These are phyloP conservation scores for Hemiprocne comata DNA, from an alignment of 2,113 vertebrate genomes.

Conservation along the genomic window DNA sequence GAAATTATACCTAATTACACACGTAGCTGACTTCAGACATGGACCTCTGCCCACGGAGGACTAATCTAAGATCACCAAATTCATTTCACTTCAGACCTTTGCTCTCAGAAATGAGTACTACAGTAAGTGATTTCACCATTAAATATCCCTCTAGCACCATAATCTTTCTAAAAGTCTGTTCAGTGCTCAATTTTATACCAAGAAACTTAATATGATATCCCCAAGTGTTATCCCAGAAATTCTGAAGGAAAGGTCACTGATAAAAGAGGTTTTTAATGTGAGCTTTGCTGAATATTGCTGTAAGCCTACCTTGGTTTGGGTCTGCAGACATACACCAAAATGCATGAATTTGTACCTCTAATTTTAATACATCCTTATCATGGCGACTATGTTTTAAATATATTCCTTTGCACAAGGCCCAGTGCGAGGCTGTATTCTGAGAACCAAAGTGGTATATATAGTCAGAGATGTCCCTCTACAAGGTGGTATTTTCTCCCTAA, in stretches of 20 bases:
- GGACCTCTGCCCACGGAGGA: conserved; percentile 43
- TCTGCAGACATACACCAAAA: conserved; percentile 39
- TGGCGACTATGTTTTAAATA: background rate
- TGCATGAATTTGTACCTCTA: conserved; percentile 28
- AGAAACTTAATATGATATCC: conserved; percentile 43
- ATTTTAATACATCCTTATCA: conserved; percentile 40
- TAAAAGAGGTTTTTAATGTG: conserved; percentile 14
- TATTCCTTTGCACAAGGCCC: background rate
- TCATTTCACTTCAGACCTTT: conserved; percentile 64
- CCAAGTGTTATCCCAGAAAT: conserved; percentile 54
- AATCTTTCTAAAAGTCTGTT: conserved; percentile 48
- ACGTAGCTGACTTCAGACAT: conserved; percentile 56
- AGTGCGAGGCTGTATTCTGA: background rate
- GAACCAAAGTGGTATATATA: background rate
- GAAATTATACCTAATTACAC: conserved; percentile 64
- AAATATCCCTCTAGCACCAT: conserved; percentile 60
- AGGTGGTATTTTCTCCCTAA: background rate
- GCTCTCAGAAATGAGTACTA: conserved; percentile 60
- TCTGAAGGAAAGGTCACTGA: conserved; percentile 46
- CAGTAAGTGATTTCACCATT: conserved; percentile 65
- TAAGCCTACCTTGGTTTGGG: conserved; percentile 29
- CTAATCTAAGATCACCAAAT: conserved; percentile 56
- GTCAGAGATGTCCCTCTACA: background rate
- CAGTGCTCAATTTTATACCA: conserved; percentile 12
- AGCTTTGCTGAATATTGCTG: conserved; percentile 26